Evolutionary conservation across 2,113 vertebrate genomes (phyloP), one percentile per base, ranked within the genome.

Genomic region (Tetrao urogallus): DNA sequence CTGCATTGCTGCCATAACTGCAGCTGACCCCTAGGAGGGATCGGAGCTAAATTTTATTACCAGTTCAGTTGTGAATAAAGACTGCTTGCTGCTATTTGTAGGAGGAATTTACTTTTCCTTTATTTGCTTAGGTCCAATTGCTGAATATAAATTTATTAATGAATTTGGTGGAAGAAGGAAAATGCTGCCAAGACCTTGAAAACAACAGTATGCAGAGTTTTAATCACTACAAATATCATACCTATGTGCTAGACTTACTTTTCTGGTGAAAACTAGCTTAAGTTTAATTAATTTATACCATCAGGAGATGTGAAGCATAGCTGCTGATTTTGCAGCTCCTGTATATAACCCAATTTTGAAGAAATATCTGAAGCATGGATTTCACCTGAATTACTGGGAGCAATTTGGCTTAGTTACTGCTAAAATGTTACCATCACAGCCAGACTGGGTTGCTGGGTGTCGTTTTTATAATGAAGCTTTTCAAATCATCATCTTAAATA

Each of bases 401-500:
- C 13, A 88, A 69, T 85, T 96, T 95, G 74, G 63, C 58, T 95
- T 85, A 90, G 86, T 94, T 92, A 89, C 45, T 94, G 48, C 72
- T 94, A 66, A 93, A 89, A 84, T 34, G 48, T 65, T 92, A 74
- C 66, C 78, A 89, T 54, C 76, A 93, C 28, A 93, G 82, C 22
- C 63, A 86, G 66, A 47, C 74, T 89, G 85, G 16, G 38, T 64
- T 90, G 72, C 34, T 83, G 72, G 42, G 34, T 72, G 85, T 80
- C 43, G 69, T 89, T 83, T 85, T 76, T 73, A 73, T 24, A 67
- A 65, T 30, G 69, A 93, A 96, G 76, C 66, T 71, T 93, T 95
- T 90, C 76, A 74, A 97, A 94, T 88, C 58, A 82, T 67, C 70
- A 65, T 50, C 72, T 60, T 95, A 94, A 93, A 94, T 32, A 95